Percentiles rank a stretch among this genome's conserved stretches.
These are phyloP conservation scores for Cervus canadensis DNA, from an alignment of 2,113 vertebrate genomes.

Conservation along the genomic window DNA sequence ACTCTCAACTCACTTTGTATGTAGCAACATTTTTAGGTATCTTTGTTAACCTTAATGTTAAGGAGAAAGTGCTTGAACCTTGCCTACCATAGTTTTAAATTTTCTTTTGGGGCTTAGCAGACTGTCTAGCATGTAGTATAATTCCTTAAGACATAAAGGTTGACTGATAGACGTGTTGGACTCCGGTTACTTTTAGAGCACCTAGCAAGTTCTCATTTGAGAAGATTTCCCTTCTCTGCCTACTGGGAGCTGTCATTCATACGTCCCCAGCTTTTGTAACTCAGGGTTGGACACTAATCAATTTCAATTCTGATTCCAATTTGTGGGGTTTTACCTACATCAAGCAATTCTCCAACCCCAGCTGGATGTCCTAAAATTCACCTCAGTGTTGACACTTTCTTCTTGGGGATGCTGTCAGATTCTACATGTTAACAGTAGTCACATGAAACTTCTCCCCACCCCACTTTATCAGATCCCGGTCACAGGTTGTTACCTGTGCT, in stretches of 20 bases:
- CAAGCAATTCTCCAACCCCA: background rate
- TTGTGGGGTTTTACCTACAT: background rate
- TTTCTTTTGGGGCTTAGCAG: background rate
- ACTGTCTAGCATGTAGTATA: background rate
- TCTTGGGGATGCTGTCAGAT: background rate
- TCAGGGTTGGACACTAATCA: background rate
- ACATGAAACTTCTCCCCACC: no score
- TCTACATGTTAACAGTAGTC: background rate
- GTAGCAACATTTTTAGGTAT: background rate
- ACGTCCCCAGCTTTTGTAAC: background rate
- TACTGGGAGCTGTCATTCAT: background rate
- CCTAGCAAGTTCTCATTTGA: background rate
- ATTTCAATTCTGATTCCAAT: background rate
- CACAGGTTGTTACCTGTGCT: no score
- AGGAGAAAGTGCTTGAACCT: background rate
- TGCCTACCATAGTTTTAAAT: background rate
- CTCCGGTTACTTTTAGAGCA: background rate
- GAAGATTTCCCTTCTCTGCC: background rate
- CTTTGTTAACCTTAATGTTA: background rate
- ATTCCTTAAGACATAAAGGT: background rate
- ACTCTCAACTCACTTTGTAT: background rate
- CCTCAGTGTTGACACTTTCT: background rate
- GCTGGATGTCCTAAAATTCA: background rate
- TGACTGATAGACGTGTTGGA: background rate
- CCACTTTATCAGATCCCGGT: background rate